phyloP scores from a whole-genome alignment of 1,140 invertebrate species.

The Hesperophylax magnus region DNA sequence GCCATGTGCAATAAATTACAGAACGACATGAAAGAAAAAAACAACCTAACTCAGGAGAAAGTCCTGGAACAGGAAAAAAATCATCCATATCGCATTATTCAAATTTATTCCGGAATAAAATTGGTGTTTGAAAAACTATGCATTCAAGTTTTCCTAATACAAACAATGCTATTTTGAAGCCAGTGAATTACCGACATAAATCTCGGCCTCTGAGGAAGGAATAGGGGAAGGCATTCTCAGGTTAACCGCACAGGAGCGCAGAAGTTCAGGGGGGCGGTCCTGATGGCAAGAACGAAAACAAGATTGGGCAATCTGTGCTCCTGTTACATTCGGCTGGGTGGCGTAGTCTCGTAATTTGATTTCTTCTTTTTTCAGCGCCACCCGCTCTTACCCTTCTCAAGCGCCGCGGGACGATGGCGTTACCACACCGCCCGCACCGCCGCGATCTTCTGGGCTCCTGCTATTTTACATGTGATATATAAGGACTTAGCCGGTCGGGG shows the following conservation, averaged over 20 bases:
- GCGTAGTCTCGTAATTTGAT: constrained; percentile 55
- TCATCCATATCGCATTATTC: constrained; percentile 27
- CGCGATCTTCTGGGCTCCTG: constrained; percentile 39
- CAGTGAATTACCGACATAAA: constrained; percentile 50
- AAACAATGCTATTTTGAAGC: constrained; percentile 47
- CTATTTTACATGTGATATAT: constrained; percentile 42
- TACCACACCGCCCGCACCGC: constrained; percentile 33
- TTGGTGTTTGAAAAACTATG: constrained; percentile 36
- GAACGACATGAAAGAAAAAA: constrained; percentile 31
- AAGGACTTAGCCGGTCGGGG: constrained; percentile 16
- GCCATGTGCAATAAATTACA: constrained; percentile 28
- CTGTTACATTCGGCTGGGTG: constrained; percentile 50
- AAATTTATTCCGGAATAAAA: constrained; percentile 43
- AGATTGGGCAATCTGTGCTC: constrained; percentile 56
- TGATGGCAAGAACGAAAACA: constrained; percentile 50
- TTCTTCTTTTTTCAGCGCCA: constrained; percentile 48
- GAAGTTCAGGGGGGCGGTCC: constrained; percentile 31
- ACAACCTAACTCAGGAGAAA: neutral
- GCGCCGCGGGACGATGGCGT: constrained; percentile 34
- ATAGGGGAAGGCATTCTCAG: constrained; percentile 34
- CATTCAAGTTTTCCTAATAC: constrained; percentile 41
- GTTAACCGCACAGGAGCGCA: constrained; percentile 46
- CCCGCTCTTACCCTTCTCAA: constrained; percentile 35
- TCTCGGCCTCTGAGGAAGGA: constrained; percentile 12
- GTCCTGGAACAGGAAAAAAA: constrained; percentile 2